These are phyloP conservation scores for Cervus canadensis DNA, from an alignment of 2,113 vertebrate species.

Conservation along the genomic window DNA sequence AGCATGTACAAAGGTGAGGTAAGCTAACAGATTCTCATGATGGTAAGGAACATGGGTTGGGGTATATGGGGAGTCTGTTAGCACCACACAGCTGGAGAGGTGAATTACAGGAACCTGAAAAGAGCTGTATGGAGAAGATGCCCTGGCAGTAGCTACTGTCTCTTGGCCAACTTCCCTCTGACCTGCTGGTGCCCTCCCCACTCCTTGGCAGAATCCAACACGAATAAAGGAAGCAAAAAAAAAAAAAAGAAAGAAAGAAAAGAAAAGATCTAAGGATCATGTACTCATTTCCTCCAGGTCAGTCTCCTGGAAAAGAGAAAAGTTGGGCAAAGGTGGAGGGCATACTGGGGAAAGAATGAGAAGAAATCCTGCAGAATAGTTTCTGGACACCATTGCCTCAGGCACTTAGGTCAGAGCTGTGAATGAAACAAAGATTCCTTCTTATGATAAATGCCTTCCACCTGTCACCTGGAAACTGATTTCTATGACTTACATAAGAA, in stretches of 20 bases:
- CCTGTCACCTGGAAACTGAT: no score
- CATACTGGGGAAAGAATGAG: fast-evolving
- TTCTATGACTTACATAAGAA: neutral
- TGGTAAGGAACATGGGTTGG: neutral
- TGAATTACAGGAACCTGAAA: no score
- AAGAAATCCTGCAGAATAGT: neutral
- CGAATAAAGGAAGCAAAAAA: neutral
- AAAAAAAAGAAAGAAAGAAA: neutral
- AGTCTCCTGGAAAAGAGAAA: neutral
- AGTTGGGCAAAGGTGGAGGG: fast-evolving
- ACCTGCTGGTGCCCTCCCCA: neutral
- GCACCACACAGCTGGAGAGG: no score
- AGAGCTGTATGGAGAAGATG: neutral
- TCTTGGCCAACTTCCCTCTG: neutral
- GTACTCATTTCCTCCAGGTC: neutral
- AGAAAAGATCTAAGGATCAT: neutral
- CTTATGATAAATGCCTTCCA: neutral
- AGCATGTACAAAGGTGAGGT: neutral
- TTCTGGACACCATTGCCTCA: neutral
- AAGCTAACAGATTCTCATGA: neutral
- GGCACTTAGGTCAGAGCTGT: neutral
- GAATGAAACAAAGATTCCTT: neutral
- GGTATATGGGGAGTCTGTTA: neutral
- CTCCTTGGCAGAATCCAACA: neutral
- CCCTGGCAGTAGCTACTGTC: neutral